These are phyloP conservation scores for Hyposoter dolosus DNA, from an alignment of 2,888 invertebrate species.

Conservation along the genomic window DNA sequence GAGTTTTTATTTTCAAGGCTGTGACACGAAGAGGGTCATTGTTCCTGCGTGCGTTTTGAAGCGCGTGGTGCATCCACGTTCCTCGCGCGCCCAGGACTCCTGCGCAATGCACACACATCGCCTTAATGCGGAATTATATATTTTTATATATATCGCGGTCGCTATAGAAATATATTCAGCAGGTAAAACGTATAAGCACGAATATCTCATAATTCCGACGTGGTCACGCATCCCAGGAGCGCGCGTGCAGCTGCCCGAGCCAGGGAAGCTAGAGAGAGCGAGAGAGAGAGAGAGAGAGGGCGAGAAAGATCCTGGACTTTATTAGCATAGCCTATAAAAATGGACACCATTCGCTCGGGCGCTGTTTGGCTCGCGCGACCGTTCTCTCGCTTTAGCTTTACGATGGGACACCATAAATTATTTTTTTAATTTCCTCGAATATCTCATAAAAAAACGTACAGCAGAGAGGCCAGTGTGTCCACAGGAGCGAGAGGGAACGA, in stretches of 20 bases:
- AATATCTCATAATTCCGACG: conserved; percentile 82
- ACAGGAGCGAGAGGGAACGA: conserved; percentile 6
- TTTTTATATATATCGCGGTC: neutral
- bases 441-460: conserved; percentile 76
- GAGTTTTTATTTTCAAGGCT: conserved; percentile 65
- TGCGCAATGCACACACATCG: conserved; percentile 46
- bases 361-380: conserved; percentile 62
- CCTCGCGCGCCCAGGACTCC: conserved; percentile 43
- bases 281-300: conserved; percentile 27
- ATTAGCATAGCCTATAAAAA: conserved; percentile 84
- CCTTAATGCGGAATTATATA: neutral
- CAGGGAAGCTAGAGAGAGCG: conserved; percentile 17
- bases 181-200: conserved; percentile 73
- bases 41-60: conserved; percentile 45
- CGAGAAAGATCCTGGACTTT: conserved; percentile 74
- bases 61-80: conserved; percentile 53
- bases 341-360: conserved; percentile 75
- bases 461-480: neutral
- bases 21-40: conserved; percentile 55
- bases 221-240: conserved; percentile 81
- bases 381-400: conserved; percentile 72
- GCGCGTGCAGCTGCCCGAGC: conserved; percentile 79
- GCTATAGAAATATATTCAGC: conserved; percentile 43
- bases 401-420: conserved; percentile 82
- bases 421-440: conserved; percentile 80